phyloP scores from a whole-genome alignment of 2,113 vertebrate species.

The Otolemur garnettii region DNA sequence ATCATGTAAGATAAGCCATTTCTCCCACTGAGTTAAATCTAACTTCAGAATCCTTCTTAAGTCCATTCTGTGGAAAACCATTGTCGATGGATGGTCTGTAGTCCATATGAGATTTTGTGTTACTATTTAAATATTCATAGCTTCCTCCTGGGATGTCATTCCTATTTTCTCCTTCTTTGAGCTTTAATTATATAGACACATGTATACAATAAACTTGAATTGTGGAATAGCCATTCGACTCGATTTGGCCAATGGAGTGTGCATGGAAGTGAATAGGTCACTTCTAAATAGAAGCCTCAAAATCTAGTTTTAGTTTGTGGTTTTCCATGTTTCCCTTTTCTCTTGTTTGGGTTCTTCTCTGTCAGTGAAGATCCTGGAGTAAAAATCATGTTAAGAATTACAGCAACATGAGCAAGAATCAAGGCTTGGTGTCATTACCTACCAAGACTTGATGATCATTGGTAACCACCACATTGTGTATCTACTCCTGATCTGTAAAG shows the following conservation, averaged over 20 bases:
- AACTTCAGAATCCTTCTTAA: background rate
- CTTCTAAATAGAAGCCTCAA: background rate
- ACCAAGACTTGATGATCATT: background rate
- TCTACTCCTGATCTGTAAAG: background rate
- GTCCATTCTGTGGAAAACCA: background rate
- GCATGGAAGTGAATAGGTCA: background rate
- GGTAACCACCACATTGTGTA: background rate
- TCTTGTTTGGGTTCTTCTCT: background rate
- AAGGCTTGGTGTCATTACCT: background rate
- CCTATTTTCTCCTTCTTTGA: background rate
- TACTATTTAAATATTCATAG: background rate
- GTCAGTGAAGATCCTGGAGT: background rate
- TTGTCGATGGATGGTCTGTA: background rate
- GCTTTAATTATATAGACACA: background rate
- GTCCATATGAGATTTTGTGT: background rate
- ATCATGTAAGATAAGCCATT: background rate
- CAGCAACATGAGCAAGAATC: background rate
- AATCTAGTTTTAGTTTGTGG: background rate
- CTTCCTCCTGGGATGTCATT: background rate
- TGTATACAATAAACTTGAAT: background rate
- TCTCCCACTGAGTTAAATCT: background rate
- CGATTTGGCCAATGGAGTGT: background rate
- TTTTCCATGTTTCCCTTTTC: background rate
- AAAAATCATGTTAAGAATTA: background rate
- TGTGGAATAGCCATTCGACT: conserved; percentile 21